Evolutionary conservation across 2,888 invertebrate genomes (phyloP).

Genomic region (Chloroclystis v-ata): DNA sequence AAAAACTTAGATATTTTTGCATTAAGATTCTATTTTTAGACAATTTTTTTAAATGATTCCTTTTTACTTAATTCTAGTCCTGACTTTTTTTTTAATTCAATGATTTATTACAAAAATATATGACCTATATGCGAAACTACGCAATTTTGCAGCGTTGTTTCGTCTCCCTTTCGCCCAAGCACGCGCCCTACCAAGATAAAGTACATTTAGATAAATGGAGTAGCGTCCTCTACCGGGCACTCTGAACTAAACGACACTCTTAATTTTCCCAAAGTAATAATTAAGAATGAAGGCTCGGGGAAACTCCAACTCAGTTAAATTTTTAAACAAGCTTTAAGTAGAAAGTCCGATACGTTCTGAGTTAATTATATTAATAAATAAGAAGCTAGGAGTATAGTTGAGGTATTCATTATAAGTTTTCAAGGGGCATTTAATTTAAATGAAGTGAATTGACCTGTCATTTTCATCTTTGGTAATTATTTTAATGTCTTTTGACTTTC

Average conservation of each 20-base stretch:
- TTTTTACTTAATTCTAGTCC: too few relatives aligned
- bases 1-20: too few relatives aligned
- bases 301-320: constrained; percentile 62
- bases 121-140: too few relatives aligned
- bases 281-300: constrained; percentile 75
- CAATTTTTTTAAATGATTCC: too few relatives aligned
- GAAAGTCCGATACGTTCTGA: constrained; percentile 70
- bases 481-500: background rate
- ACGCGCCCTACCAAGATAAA: constrained; percentile 65
- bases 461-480: background rate
- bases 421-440: constrained; percentile 6
- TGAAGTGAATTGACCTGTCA: background rate
- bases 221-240: constrained; percentile 61
- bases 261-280: constrained; percentile 79
- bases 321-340: constrained; percentile 75
- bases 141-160: background rate
- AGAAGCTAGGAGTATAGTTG: constrained; percentile 38
- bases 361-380: constrained; percentile 73
- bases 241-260: constrained; percentile 75
- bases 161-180: constrained; percentile 46
- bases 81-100: too few relatives aligned
- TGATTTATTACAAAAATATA: too few relatives aligned
- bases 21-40: too few relatives aligned
- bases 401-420: constrained; percentile 28
- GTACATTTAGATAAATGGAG: constrained; percentile 76